phyloP scores from a whole-genome alignment of 2,113 vertebrate species.

The Colius striatus region DNA sequence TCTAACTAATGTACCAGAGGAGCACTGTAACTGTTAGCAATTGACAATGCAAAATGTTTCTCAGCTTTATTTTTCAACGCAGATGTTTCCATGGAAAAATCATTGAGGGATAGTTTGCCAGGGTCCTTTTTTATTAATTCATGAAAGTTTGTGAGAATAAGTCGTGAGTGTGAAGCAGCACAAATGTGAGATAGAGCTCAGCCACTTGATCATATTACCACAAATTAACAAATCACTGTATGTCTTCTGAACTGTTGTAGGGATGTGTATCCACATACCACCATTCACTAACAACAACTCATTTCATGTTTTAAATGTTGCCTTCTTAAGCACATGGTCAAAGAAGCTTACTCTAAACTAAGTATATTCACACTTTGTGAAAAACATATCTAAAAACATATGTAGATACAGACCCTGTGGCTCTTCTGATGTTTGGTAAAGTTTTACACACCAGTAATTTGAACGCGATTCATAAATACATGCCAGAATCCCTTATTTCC shows the following conservation, averaged over 20 bases:
- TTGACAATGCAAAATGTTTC: conserved; percentile 32
- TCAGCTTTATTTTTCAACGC: conserved; percentile 24
- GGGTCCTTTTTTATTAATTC: background rate
- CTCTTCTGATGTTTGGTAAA: background rate
- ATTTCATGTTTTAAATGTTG: background rate
- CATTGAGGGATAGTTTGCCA: background rate
- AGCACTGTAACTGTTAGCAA: background rate
- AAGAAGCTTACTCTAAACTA: background rate
- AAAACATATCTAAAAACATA: background rate
- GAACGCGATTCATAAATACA: background rate
- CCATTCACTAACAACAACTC: background rate
- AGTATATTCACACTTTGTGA: background rate
- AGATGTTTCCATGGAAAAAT: conserved; percentile 28
- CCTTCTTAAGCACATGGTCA: background rate
- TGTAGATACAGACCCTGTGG: background rate
- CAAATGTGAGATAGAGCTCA: background rate
- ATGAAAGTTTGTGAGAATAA: conserved; percentile 7
- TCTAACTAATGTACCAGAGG: conserved; percentile 40
- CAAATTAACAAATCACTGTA: conserved; percentile 1
- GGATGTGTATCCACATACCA: background rate
- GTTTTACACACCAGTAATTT: background rate
- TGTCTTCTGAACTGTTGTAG: background rate
- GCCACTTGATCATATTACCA: background rate
- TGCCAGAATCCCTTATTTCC: background rate
- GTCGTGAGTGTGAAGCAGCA: background rate